These are phyloP conservation scores for Catharus ustulatus DNA, from an alignment of 2,797 vertebrate genomes.

Conservation along the genomic window DNA sequence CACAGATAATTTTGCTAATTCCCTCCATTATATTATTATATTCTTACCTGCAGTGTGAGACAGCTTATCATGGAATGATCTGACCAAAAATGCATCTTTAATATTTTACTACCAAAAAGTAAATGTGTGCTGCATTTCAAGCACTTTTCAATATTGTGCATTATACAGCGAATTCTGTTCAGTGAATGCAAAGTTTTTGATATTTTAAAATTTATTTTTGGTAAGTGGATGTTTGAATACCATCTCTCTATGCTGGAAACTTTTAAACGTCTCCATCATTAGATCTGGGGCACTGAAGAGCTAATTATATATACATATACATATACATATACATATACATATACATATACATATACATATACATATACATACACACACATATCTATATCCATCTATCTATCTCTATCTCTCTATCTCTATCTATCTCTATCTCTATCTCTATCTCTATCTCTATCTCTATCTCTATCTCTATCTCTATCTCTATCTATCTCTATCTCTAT, in stretches of 20 bases:
- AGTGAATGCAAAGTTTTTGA: not conserved
- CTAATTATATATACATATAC: not conserved
- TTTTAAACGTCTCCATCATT: not conserved
- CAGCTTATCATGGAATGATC: not conserved
- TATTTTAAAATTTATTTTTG: not conserved
- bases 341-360: not conserved
- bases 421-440: too few relatives aligned
- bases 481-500: too few relatives aligned
- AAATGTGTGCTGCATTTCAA: not conserved
- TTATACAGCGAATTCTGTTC: not conserved
- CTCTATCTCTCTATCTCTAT: too few relatives aligned
- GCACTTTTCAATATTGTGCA: not conserved
- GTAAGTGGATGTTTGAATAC: not conserved
- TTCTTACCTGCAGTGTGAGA: not conserved
- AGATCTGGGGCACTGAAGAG: not conserved
- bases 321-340: not conserved
- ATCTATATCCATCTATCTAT: too few relatives aligned
- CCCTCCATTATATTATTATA: not conserved
- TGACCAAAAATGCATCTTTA: not conserved
- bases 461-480: too few relatives aligned
- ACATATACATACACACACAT: too few relatives aligned
- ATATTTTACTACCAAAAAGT: not conserved
- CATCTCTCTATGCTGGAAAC: not conserved
- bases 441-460: too few relatives aligned
- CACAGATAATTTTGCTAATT: conserved; percentile 26